These are phyloP conservation scores for Urocyon cinereoargenteus DNA, from an alignment of 2,797 vertebrate genomes.

Conservation along the genomic window DNA sequence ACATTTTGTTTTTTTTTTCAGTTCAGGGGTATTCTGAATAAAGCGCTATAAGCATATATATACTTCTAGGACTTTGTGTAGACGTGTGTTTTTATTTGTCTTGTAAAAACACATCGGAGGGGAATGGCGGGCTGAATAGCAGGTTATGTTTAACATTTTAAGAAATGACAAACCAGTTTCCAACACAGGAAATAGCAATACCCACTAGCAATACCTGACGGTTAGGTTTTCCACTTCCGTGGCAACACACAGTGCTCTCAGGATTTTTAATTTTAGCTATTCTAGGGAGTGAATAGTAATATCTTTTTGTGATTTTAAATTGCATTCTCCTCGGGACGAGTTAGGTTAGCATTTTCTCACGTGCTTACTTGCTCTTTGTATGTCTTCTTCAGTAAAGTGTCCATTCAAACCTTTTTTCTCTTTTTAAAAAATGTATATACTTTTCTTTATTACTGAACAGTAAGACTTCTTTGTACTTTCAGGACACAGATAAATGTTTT, in stretches of 20 bases:
- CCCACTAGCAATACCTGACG: neutral
- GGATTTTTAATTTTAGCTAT: neutral
- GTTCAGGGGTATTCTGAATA: neutral
- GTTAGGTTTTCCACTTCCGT: neutral
- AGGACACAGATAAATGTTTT: neutral
- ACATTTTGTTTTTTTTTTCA: neutral
- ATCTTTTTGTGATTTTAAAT: neutral
- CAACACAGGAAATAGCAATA: rapidly evolving
- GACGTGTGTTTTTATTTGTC: neutral
- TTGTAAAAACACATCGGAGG: neutral
- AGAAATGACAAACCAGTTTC: neutral
- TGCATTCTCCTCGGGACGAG: neutral
- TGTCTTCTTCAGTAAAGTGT: neutral
- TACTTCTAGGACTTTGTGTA: neutral
- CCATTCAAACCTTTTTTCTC: neutral
- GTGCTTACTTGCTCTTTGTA: neutral
- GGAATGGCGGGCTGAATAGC: neutral
- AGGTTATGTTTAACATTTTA: neutral
- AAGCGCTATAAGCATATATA: neutral
- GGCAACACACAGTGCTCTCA: neutral
- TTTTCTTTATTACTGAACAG: neutral
- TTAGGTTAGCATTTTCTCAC: neutral
- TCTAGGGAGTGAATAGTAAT: neutral
- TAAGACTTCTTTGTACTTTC: neutral
- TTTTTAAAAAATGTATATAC: neutral